Percentiles rank a stretch among this genome's conserved stretches.
phyloP scores from a whole-genome alignment of 2,113 vertebrate species.

The Corythornis cristatus region DNA sequence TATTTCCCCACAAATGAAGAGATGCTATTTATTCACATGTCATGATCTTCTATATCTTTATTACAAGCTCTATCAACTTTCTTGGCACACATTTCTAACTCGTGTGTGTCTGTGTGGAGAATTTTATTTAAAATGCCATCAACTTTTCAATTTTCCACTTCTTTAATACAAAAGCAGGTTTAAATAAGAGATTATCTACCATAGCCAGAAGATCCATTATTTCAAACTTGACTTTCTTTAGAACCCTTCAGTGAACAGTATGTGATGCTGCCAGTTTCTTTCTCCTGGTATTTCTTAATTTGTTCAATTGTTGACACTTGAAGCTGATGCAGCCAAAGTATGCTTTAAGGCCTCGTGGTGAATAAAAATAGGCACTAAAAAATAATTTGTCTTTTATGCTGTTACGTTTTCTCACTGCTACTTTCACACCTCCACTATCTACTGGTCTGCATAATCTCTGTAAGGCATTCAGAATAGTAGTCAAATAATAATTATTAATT shows the following conservation, averaged over 20 bases:
- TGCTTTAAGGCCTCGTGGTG: neutral
- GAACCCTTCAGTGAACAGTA: neutral
- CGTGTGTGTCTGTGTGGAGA: neutral
- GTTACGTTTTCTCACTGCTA: neutral
- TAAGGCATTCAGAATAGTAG: neutral
- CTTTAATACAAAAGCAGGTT: neutral
- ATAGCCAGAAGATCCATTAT: neutral
- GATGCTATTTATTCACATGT: neutral
- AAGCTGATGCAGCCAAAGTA: neutral
- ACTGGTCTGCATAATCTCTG: neutral
- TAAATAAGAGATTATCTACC: neutral
- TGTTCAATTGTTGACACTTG: neutral
- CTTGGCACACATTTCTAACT: neutral
- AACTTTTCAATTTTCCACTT: neutral
- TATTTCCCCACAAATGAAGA: neutral
- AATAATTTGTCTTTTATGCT: fast-evolving
- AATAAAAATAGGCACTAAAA: neutral
- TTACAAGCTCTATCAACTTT: neutral
- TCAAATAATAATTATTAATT: neutral
- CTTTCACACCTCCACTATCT: neutral
- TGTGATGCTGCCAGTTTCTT: neutral
- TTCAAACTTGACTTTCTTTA: neutral
- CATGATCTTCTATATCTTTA: neutral
- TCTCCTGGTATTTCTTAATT: neutral
- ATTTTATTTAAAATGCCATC: neutral